Evolutionary conservation across 2,113 vertebrate genomes (phyloP).

Genomic region (Ploceus nigricollis): DNA sequence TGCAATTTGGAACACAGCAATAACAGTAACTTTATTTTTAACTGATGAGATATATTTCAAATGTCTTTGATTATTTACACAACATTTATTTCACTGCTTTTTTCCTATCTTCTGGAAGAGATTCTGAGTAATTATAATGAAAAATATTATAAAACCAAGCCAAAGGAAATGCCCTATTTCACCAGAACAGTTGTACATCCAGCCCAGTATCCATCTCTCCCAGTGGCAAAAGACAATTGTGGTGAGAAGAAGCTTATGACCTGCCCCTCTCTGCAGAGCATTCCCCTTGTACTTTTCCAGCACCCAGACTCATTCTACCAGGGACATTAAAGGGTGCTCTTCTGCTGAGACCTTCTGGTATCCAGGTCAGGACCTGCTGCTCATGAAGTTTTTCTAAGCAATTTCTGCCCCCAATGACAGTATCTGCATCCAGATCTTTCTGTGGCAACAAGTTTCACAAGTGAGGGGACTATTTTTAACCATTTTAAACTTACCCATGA

Average conservation of each 20-base stretch:
- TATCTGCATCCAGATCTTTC: neutral
- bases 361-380: neutral
- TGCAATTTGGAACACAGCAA: neutral
- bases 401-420: neutral
- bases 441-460: neutral
- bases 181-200: neutral
- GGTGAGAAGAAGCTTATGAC: neutral
- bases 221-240: neutral
- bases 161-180: neutral
- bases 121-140: neutral
- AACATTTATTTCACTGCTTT: neutral
- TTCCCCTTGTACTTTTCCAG: neutral
- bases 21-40: neutral
- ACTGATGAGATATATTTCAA: neutral
- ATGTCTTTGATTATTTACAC: neutral
- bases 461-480: neutral
- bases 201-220: neutral
- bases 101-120: neutral
- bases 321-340: neutral
- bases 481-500: neutral
- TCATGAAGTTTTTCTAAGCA: neutral
- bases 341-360: neutral
- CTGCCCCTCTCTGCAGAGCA: neutral
- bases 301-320: neutral
- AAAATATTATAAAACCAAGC: neutral